Evolutionary conservation across 2,113 vertebrate species (phyloP).

Genomic region (Triplophysa siluroides): DNA sequence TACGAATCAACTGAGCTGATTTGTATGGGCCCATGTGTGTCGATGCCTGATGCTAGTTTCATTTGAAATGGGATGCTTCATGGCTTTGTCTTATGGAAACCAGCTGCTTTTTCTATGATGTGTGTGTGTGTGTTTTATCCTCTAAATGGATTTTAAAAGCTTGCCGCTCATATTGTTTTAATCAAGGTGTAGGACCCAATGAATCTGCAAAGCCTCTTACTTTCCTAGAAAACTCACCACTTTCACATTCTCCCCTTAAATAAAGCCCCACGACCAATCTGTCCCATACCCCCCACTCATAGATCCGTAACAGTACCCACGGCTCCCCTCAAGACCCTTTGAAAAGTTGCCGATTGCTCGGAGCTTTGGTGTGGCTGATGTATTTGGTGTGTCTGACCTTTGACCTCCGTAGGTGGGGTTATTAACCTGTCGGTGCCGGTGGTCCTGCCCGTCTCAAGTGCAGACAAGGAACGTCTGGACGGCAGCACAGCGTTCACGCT

Average conservation of each 20-base stretch:
- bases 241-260: constrained; percentile 18
- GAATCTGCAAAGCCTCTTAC: constrained; percentile 43
- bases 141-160: constrained; percentile 50
- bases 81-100: constrained; percentile 60
- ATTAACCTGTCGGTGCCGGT: constrained; percentile 97
- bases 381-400: constrained; percentile 42
- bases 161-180: constrained; percentile 50
- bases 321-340: constrained; percentile 3
- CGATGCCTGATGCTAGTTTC: constrained; percentile 2
- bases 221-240: not conserved
- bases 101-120: constrained; percentile 64
- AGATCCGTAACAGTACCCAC: constrained; percentile 17
- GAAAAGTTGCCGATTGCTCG: constrained; percentile 1
- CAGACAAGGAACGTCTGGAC: constrained; percentile 91
- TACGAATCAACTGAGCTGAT: not conserved
- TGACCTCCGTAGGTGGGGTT: constrained; percentile 80
- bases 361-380: constrained; percentile 18
- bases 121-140: constrained; percentile 44
- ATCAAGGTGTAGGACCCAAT: constrained; percentile 48
- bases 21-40: not conserved
- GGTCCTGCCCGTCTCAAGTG: constrained; percentile 83
- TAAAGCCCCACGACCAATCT: not conserved
- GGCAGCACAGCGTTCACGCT: constrained; percentile 86
- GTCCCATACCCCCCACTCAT: not conserved
- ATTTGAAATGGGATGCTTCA: constrained; percentile 22